Base-by-base conservation (phyloP, 1,140 invertebrate genomes). In the Tribolium castaneum region DNA sequence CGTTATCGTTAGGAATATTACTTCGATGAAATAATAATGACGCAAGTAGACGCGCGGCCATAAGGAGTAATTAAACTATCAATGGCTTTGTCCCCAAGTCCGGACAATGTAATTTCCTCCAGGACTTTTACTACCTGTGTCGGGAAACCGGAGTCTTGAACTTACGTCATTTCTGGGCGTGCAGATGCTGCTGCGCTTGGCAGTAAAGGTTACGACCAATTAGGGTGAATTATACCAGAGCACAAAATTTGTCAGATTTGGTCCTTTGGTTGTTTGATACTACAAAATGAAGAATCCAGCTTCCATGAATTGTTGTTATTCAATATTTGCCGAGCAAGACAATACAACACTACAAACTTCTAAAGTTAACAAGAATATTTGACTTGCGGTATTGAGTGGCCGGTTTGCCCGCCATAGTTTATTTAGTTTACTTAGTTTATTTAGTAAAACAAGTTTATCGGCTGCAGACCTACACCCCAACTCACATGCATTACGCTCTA, bases 1-100 rank as follows among this genome's bases (percentile, higher is more conserved):
- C 59, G 25, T 66, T 66, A 66, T 66, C 59, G 59, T 66, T 66
- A 66, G 22, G 59, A 66, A 66, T 66, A 66, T 66, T 66, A 66
- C 19, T 25, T 30, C 30, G 10, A 66, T 66, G 59, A 66, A 66
- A 66, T 66, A 66, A 34, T 66, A 66, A 66, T 66, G 59, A 30
- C 30, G 30, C 12, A 7, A 52, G 12, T 52, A 25, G n/a, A 66
- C 1, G 30, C 30, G 30, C 0, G 30, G 30, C 19, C 59, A 2
- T 66, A 12, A 35, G 25, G 25, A 66, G 25, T 35, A 66, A 66
- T 66, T 66, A 66, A 66, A 66, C 25, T 30, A 66, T 66, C 59
- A 66, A 66, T 66, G 59, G n/a, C 59, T 35, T 34, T 66, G 59
- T 66, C 59, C 59, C 59, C 9, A 45, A 35, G n/a, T 66, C 59